A percentile compares a stretch with the other conserved stretches of the same genome.
These are phyloP conservation scores for Tupaia tana DNA, from an alignment of 2,113 vertebrate genomes.

Conservation along the genomic window DNA sequence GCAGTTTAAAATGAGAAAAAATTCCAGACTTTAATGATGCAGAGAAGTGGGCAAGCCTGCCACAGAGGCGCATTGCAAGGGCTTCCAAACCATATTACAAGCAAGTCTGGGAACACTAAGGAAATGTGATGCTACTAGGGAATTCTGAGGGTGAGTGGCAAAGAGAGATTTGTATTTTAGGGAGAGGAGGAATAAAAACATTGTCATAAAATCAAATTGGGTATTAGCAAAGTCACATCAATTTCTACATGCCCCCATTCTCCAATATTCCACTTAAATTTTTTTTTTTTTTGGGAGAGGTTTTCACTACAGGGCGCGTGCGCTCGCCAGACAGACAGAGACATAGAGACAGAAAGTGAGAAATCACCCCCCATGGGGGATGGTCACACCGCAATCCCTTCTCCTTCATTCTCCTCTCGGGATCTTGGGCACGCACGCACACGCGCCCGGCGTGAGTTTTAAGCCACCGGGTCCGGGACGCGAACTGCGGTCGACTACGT, in stretches of 20 bases:
- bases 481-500: too few relatives aligned
- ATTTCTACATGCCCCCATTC: fast-evolving
- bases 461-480: too few relatives aligned
- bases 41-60: neutral
- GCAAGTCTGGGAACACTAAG: neutral
- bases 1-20: neutral
- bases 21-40: neutral
- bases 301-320: too few relatives aligned
- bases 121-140: neutral
- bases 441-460: too few relatives aligned
- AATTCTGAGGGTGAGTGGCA: neutral
- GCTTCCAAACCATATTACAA: neutral
- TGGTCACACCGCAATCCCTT: too few relatives aligned
- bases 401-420: too few relatives aligned
- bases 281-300: too few relatives aligned
- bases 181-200: neutral
- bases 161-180: neutral
- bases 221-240: neutral
- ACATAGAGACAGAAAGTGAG: too few relatives aligned
- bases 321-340: too few relatives aligned
- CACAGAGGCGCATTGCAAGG: too few relatives aligned
- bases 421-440: too few relatives aligned
- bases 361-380: too few relatives aligned
- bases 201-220: neutral
- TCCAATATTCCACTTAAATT: neutral